Conservation (phyloP, 2,888 invertebrate genomes). For the Limnephilus auricula region DNA sequence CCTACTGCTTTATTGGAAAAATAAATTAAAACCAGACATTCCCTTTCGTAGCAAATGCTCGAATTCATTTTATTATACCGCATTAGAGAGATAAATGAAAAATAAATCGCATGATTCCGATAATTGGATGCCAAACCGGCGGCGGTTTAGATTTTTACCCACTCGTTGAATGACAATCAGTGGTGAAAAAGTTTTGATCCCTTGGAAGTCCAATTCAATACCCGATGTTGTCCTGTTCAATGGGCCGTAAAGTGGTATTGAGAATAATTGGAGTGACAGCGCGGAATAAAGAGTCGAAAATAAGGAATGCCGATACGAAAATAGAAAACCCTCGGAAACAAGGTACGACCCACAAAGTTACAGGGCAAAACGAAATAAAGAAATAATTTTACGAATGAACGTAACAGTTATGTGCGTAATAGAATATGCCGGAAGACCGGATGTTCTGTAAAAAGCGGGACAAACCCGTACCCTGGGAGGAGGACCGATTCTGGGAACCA, state of each 20-base stretch:
- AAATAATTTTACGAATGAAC: not conserved
- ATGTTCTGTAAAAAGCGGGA: not conserved
- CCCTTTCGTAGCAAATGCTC: not conserved
- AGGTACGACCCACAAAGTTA: not conserved
- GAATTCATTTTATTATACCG: not conserved
- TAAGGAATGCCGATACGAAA: not conserved
- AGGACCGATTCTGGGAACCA: too few species aligned
- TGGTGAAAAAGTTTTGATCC: conserved; percentile 13
- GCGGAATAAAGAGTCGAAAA: conserved; percentile 26
- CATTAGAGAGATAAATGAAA: not conserved
- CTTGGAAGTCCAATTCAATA: conserved; percentile 13
- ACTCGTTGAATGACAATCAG: conserved; percentile 14
- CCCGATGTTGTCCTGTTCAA: conserved; percentile 26
- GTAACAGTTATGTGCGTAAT: not conserved
- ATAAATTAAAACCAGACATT: not conserved
- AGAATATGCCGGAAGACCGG: conserved; percentile 2
- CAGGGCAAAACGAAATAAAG: not conserved
- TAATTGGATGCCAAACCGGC: not conserved
- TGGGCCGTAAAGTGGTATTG: conserved; percentile 26
- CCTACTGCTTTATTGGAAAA: not conserved
- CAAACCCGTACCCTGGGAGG: not conserved
- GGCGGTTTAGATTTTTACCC: not conserved
- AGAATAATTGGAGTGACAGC: conserved; percentile 28
- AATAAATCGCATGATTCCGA: not conserved
- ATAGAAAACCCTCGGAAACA: conserved; percentile 16